phyloP scores from a whole-genome alignment of 2,797 vertebrate species.

The Acanthornis magna region DNA sequence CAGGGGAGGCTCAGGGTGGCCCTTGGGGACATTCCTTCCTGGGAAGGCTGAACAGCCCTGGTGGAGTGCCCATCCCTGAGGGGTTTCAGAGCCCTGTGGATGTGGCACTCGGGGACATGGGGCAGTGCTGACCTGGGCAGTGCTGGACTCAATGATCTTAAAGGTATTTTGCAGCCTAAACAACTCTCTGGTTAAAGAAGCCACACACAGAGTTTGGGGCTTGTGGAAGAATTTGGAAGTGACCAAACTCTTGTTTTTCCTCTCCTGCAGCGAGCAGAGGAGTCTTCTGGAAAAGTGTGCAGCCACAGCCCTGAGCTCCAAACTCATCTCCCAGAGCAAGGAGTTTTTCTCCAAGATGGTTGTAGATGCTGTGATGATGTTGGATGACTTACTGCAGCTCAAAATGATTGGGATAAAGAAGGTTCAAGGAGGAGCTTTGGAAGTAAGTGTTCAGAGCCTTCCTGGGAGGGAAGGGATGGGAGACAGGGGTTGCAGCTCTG shows the following conservation, averaged over 20 bases:
- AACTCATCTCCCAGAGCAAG: conserved; percentile 93
- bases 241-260: background rate
- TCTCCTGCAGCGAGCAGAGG: conserved; percentile 83
- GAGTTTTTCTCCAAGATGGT: conserved; percentile 95
- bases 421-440: conserved; percentile 92
- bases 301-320: conserved; percentile 94
- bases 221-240: background rate
- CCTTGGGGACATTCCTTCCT: rapidly evolving
- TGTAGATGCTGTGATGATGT: conserved; percentile 91
- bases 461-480: background rate
- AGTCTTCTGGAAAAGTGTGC: conserved; percentile 92
- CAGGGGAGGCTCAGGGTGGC: background rate
- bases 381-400: conserved; percentile 91
- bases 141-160: background rate
- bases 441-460: conserved; percentile 74
- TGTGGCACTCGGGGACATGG: background rate
- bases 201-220: rapidly evolving
- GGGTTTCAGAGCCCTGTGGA: background rate
- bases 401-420: conserved; percentile 99
- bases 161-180: background rate
- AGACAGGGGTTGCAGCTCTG: rapidly evolving
- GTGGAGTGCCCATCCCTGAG: rapidly evolving
- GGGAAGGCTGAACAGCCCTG: too few relatives aligned
- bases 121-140: rapidly evolving
- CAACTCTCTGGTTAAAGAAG: rapidly evolving